Base-by-base conservation (phyloP, 1,140 invertebrate species). In the Acarapis woodi region DNA sequence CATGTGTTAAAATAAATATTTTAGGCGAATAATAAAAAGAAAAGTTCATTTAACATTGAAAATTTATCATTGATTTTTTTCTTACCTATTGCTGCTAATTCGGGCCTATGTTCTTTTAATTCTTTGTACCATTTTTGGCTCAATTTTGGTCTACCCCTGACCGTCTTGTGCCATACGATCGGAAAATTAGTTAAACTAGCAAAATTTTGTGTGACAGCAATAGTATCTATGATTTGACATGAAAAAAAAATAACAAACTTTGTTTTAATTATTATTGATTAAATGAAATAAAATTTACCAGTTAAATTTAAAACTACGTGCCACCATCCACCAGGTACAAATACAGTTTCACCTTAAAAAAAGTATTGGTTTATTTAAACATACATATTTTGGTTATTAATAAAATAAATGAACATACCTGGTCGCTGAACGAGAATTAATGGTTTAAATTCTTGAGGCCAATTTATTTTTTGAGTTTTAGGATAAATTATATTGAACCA, bases 181-280 rank as follows among this genome's bases (percentile, higher is more conserved):
- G 82, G 80, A 54, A 97, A 93, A 60, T 96, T 97, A 2, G 78
- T 82, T 33, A 70, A 63, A 42, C 82, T 90, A 54, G 78, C 85
- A 55, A 94, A 97, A 56, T 97, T 97, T 55, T 97, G 88, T 1
- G 90, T 97, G 0, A 97, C 76, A 25, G 90, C 90, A 35, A 96
- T 71, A 1, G 88, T 96, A 40, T 76, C 70, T 46, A n/a, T n/a
- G n/a, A n/a, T n/a, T n/a, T n/a, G n/a, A n/a, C n/a, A n/a, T n/a
- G n/a, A n/a, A n/a, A n/a, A n/a, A n/a, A n/a, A n/a, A n/a, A n/a
- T n/a, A n/a, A n/a, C n/a, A n/a, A n/a, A n/a, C n/a, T n/a, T n/a
- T n/a, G n/a, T n/a, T n/a, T n/a, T n/a, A n/a, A n/a, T n/a, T n/a
- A n/a, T n/a, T n/a, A n/a, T n/a, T n/a, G n/a, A n/a, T n/a, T n/a